A percentile compares a stretch with the other conserved stretches of the same genome.
These are phyloP conservation scores for Bursaphelenchus mucronatus DNA, from an alignment of 1,140 invertebrate species.

Conservation along the genomic window DNA sequence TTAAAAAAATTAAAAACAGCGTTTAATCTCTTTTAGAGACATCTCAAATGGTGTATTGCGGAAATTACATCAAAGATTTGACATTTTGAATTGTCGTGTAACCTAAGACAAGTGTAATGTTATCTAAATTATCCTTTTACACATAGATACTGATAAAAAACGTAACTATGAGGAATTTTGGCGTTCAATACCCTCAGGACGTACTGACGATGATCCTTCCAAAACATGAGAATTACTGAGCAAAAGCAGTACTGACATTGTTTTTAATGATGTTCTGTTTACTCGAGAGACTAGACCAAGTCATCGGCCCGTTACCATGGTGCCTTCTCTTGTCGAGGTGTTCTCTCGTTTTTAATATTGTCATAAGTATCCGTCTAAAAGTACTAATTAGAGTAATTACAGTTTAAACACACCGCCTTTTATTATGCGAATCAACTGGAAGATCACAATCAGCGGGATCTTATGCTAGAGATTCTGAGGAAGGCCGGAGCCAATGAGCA, in stretches of 20 bases:
- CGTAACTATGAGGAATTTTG: background rate
- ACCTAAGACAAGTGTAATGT: slow-evolving; percentile 26
- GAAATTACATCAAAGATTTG: slow-evolving; percentile 29
- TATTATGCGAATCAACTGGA: slow-evolving; percentile 28
- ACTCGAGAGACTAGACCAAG: too few species aligned
- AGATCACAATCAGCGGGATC: slow-evolving; percentile 13
- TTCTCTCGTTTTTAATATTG: too few species aligned
- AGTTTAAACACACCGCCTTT: slow-evolving; percentile 15
- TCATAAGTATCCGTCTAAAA: background rate
- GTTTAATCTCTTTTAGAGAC: slow-evolving; percentile 4
- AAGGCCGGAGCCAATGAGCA: slow-evolving; percentile 24
- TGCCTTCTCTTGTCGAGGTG: too few species aligned
- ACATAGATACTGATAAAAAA: background rate
- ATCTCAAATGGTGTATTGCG: slow-evolving; percentile 1
- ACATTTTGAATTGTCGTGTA: slow-evolving; percentile 6
- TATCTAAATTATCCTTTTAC: background rate
- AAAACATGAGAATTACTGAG: too few species aligned
- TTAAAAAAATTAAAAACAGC: too few species aligned
- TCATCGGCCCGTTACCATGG: too few species aligned
- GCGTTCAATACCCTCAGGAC: too few species aligned
- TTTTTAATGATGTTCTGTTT: too few species aligned
- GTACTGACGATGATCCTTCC: too few species aligned
- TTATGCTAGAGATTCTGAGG: slow-evolving; percentile 21
- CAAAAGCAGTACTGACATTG: too few species aligned
- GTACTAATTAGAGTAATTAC: slow-evolving; percentile 1